Conservation (phyloP, 2,888 invertebrate genomes). For the Eristalis arbustorum region DNA sequence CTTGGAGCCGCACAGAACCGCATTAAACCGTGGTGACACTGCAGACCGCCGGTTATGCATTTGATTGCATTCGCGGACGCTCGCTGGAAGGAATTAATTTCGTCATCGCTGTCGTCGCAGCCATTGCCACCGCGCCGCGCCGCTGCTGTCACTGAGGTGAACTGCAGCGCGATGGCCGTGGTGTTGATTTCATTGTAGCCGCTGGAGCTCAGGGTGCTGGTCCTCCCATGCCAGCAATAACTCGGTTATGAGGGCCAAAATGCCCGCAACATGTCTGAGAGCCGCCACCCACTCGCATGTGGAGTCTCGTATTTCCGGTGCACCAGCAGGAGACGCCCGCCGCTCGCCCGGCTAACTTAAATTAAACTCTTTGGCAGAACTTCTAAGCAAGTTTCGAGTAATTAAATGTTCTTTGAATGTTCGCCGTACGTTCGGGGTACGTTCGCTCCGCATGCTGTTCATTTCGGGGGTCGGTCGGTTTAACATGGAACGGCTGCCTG, state of each 20-base stretch:
- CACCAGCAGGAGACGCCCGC: not conserved
- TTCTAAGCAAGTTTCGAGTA: conserved; percentile 59
- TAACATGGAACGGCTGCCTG: not conserved
- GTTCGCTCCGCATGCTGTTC: conserved; percentile 25
- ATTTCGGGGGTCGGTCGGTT: conserved; percentile 18
- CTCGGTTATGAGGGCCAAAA: not conserved
- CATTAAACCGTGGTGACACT: conserved; percentile 26
- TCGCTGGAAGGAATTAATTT: conserved; percentile 28
- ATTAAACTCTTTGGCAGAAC: conserved; percentile 48
- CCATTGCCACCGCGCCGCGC: not conserved
- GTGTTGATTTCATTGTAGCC: conserved; percentile 10
- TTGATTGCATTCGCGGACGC: conserved; percentile 21
- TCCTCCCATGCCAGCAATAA: not conserved
- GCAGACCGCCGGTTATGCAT: conserved; percentile 20
- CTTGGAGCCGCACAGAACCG: conserved; percentile 23
- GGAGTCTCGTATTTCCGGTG: not conserved
- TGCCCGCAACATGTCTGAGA: conserved; percentile 10
- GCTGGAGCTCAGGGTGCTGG: not conserved
- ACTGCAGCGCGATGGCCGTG: not conserved
- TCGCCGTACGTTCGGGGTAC: not conserved
- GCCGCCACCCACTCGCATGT: not conserved
- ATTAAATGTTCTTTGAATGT: conserved; percentile 58
- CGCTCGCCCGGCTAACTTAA: not conserved
- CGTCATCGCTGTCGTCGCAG: not conserved
- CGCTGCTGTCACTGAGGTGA: not conserved